phyloP scores from a whole-genome alignment of 1,140 invertebrate genomes.

The Lucilia cuprina region DNA sequence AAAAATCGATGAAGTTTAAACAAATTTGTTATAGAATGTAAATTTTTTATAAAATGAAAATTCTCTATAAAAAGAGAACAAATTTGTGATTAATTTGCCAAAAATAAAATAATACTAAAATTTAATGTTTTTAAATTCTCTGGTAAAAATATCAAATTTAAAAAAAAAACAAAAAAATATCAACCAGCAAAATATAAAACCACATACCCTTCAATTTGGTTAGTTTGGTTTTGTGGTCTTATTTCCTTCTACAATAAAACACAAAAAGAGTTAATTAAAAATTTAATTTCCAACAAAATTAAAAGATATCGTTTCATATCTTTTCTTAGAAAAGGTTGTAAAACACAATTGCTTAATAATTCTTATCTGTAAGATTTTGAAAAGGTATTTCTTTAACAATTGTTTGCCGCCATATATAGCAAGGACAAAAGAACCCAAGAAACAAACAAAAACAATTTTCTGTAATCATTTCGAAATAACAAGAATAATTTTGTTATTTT shows the following conservation, averaged over 20 bases:
- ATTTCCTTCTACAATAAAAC: not conserved
- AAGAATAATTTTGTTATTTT: not conserved
- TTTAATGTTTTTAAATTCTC: too few relatives aligned
- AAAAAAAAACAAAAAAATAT: too few relatives aligned
- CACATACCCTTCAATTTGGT: not conserved
- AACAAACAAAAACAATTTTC: not conserved
- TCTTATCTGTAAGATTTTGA: not conserved
- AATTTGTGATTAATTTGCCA: too few relatives aligned
- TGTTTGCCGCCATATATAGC: not conserved
- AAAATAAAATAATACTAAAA: too few relatives aligned
- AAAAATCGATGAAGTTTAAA: too few relatives aligned
- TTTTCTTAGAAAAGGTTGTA: too few relatives aligned
- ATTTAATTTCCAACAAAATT: not conserved
- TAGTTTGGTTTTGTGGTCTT: not conserved
- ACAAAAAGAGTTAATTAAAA: constrained; percentile 6
- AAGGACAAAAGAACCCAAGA: too few relatives aligned
- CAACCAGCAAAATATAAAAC: not conserved
- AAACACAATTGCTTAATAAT: too few relatives aligned
- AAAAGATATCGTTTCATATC: not conserved
- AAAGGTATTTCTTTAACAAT: not conserved
- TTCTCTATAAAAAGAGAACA: too few relatives aligned
- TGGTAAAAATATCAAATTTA: too few relatives aligned
- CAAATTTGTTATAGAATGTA: too few relatives aligned
- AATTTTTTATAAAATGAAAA: too few relatives aligned
- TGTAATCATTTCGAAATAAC: not conserved